Evolutionary conservation across 2,797 vertebrate species (phyloP).

Genomic region (Paedocypris micromegethes): DNA sequence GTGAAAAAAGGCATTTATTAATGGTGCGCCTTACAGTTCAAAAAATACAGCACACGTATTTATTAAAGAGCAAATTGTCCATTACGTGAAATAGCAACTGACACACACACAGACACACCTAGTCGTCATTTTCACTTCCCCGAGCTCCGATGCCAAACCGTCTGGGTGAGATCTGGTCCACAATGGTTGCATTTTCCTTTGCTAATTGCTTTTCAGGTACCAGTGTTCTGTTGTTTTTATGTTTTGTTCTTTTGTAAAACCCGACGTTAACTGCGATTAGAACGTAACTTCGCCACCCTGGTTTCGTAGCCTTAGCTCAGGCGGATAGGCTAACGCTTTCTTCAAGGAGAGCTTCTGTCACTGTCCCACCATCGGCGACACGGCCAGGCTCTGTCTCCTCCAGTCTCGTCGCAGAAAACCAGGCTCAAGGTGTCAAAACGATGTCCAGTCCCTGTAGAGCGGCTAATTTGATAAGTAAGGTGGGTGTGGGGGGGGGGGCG

Average conservation of each 20-base stretch:
- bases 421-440: constrained; percentile 24
- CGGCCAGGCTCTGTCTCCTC: constrained; percentile 54
- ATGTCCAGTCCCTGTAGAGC: constrained; percentile 19
- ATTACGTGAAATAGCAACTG: too few species aligned
- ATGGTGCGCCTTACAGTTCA: too few species aligned
- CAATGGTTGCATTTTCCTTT: constrained; percentile 23
- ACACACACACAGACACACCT: neutral
- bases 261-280: constrained; percentile 1
- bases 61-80: too few species aligned
- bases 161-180: neutral
- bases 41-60: too few species aligned
- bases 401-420: constrained; percentile 34
- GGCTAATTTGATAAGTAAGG: constrained; percentile 57
- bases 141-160: constrained; percentile 5
- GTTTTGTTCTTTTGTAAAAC: constrained; percentile 1
- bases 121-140: constrained; percentile 13
- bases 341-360: constrained; percentile 91
- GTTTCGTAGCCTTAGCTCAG: constrained; percentile 18
- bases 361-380: constrained; percentile 78
- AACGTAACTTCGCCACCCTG: too few species aligned
- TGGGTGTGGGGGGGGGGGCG: constrained; percentile 57
- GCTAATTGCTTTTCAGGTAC: constrained; percentile 31
- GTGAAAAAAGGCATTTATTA: too few species aligned
- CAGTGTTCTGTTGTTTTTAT: constrained; percentile 18
- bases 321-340: constrained; percentile 61